A percentile compares a stretch with the other conserved stretches of the same genome.
Conservation (phyloP, 2,797 vertebrate genomes). For the Stomatorhinus walkeri region DNA sequence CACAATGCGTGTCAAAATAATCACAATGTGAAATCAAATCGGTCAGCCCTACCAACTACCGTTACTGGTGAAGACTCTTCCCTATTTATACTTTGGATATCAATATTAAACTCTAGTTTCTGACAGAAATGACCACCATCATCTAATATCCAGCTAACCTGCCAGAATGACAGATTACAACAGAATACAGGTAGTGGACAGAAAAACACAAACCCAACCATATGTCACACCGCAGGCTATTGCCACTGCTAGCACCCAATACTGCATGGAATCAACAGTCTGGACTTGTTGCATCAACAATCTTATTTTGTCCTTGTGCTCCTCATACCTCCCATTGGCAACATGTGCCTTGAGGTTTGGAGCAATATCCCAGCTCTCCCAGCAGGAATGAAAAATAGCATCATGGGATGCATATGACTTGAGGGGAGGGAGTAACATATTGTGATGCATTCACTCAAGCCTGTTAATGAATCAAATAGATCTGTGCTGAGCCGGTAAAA, state of each 20-base stretch:
- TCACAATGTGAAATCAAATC: background rate
- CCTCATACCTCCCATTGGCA: background rate
- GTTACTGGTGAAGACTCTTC: background rate
- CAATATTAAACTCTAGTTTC: background rate
- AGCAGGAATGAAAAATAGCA: background rate
- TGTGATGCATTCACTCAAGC: background rate
- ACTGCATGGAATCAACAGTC: background rate
- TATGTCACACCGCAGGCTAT: background rate
- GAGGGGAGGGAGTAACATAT: background rate
- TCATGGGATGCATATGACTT: background rate
- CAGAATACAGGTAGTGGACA: background rate
- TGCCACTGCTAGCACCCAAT: background rate
- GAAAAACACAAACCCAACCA: background rate
- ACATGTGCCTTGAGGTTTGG: background rate
- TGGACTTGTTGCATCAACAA: background rate
- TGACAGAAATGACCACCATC: background rate
- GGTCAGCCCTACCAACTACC: background rate
- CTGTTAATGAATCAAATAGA: background rate
- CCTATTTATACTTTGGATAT: background rate
- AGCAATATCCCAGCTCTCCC: background rate
- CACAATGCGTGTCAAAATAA: background rate
- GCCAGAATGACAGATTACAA: background rate
- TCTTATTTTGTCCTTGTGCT: background rate
- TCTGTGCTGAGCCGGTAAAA: background rate
- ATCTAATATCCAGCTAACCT: background rate